These are phyloP conservation scores for Sycobia sp. DNA, from an alignment of 1,140 invertebrate species.

Conservation along the genomic window DNA sequence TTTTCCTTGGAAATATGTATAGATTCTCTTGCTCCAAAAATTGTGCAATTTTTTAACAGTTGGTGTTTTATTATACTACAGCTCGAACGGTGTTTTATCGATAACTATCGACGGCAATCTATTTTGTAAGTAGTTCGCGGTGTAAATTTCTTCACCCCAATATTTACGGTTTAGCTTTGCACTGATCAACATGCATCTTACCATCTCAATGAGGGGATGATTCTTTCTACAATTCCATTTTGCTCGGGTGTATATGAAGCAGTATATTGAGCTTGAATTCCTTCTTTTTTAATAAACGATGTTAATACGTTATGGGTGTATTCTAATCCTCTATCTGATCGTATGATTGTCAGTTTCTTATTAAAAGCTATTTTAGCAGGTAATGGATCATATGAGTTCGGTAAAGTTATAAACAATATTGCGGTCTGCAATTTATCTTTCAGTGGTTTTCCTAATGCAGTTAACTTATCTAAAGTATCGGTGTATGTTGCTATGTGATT, in stretches of 20 bases:
- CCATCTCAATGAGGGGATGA: constrained; percentile 28
- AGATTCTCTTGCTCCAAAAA: constrained; percentile 19
- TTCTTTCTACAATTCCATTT: constrained; percentile 35
- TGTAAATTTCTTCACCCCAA: constrained; percentile 56
- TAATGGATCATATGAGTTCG: constrained; percentile 30
- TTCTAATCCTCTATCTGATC: constrained; percentile 32
- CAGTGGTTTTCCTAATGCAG: constrained; percentile 3
- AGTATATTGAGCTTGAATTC: constrained; percentile 31
- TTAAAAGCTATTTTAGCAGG: constrained; percentile 31
- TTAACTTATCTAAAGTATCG: neutral
- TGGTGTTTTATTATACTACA: constrained; percentile 24
- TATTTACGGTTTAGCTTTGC: constrained; percentile 30
- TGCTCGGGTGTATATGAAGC: constrained; percentile 27
- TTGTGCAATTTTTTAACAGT: constrained; percentile 16
- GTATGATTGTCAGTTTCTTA: neutral
- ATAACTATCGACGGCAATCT: constrained; percentile 12
- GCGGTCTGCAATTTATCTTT: constrained; percentile 29
- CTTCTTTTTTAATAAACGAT: constrained; percentile 19
- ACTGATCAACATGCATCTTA: constrained; percentile 5
- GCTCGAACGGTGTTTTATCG: constrained; percentile 34
- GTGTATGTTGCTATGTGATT: neutral
- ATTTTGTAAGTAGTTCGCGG: constrained; percentile 52
- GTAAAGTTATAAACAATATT: constrained; percentile 31
- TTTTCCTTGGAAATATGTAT: constrained; percentile 39
- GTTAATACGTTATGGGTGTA: constrained; percentile 30